A percentile compares a stretch with the other conserved stretches of the same genome.
Evolutionary conservation across 2,797 vertebrate genomes (phyloP).

Genomic region (Siniperca obscura): DNA sequence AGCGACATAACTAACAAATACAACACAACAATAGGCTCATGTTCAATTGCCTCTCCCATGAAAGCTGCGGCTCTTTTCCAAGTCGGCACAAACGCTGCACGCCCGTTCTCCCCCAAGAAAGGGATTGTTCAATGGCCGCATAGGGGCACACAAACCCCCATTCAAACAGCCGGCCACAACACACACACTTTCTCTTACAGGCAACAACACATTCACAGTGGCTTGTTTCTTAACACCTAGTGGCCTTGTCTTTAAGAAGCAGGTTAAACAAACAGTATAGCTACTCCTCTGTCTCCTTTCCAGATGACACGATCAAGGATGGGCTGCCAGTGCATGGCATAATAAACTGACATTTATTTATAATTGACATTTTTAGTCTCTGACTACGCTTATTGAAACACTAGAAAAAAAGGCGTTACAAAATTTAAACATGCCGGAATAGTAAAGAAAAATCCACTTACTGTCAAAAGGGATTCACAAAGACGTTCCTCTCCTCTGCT

Average conservation of each 20-base stretch:
- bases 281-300: conserved; percentile 8
- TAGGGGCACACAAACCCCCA: conserved; percentile 20
- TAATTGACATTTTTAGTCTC: background rate
- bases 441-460: conserved; percentile 59
- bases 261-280: background rate
- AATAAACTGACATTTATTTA: background rate
- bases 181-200: conserved; percentile 7
- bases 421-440: background rate
- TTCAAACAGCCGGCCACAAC: conserved; percentile 22
- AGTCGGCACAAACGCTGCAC: conserved; percentile 64
- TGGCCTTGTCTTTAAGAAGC: background rate
- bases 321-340: conserved; percentile 2
- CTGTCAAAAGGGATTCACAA: conserved; percentile 71
- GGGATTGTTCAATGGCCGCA: conserved; percentile 72
- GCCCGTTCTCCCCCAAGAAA: conserved; percentile 64
- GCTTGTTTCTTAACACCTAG: background rate
- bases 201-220: background rate
- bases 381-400: accelerated
- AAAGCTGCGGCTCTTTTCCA: conserved; percentile 58
- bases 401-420: accelerated
- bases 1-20: background rate
- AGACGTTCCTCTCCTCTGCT: conserved; percentile 60
- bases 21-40: conserved; percentile 6
- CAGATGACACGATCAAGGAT: conserved; percentile 46
- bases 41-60: conserved; percentile 26